A percentile compares a stretch with the other conserved stretches of the same genome.
These are phyloP conservation scores for Notospermus geniculatus DNA, from an alignment of 1,140 invertebrate species.

Conservation along the genomic window DNA sequence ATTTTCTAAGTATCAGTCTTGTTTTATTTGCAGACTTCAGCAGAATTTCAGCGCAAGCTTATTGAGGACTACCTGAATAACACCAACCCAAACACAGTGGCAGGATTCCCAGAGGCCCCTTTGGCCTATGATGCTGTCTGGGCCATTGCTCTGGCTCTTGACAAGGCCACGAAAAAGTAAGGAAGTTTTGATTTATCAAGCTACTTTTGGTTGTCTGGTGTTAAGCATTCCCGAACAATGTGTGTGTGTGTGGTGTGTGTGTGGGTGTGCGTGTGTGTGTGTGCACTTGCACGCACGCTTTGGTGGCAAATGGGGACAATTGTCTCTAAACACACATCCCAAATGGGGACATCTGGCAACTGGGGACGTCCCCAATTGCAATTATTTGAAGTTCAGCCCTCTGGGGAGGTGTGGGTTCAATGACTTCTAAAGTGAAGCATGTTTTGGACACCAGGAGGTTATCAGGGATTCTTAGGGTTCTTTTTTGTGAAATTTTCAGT, in stretches of 20 bases:
- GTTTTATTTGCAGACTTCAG: slow-evolving; percentile 52
- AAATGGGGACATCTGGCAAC: too few relatives aligned
- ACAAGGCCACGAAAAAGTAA: slow-evolving; percentile 72
- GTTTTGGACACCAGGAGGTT: too few relatives aligned
- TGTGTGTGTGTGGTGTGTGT: too few relatives aligned
- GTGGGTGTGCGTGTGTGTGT: too few relatives aligned
- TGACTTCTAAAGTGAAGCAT: too few relatives aligned
- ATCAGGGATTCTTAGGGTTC: background rate
- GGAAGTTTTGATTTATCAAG: slow-evolving; percentile 6
- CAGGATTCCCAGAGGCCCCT: slow-evolving; percentile 95
- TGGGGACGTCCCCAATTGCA: too few relatives aligned
- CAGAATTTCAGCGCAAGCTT: slow-evolving; percentile 65
- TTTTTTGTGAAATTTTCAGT: slow-evolving; percentile 14
- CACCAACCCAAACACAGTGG: slow-evolving; percentile 60
- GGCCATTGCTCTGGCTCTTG: slow-evolving; percentile 95
- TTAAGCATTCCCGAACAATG: slow-evolving; percentile 24
- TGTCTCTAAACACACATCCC: too few relatives aligned
- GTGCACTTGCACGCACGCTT: too few relatives aligned
- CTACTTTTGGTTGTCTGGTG: slow-evolving; percentile 4
- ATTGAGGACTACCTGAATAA: slow-evolving; percentile 71
- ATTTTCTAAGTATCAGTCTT: too few relatives aligned
- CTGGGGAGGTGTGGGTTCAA: too few relatives aligned
- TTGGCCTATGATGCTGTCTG: slow-evolving; percentile 98
- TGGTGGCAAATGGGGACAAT: too few relatives aligned
- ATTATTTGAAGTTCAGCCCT: too few relatives aligned